A percentile compares a stretch with the other conserved stretches of the same genome.
Evolutionary conservation across 2,797 vertebrate species (phyloP).

Genomic region (Podarcis lilfordi): DNA sequence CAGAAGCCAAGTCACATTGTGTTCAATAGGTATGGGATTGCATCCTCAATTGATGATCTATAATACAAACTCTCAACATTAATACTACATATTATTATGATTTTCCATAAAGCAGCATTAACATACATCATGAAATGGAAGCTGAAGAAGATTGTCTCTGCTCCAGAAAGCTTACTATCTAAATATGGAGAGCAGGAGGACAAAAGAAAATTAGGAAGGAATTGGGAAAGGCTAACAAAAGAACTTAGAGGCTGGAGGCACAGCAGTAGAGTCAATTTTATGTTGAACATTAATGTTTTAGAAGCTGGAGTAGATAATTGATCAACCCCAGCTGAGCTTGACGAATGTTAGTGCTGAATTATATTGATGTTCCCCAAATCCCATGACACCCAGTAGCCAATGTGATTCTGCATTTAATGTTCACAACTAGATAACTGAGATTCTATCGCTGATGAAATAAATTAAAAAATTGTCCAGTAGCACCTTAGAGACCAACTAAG

Average conservation of each 20-base stretch:
- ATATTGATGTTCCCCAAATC: not conserved
- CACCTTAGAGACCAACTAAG: too few relatives aligned
- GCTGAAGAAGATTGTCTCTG: too few relatives aligned
- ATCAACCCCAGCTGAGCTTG: rapidly evolving
- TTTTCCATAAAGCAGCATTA: not conserved
- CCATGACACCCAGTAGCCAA: not conserved
- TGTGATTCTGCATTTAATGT: not conserved
- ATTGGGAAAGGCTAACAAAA: not conserved
- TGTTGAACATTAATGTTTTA: not conserved
- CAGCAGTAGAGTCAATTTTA: not conserved
- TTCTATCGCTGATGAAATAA: not conserved
- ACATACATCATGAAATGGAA: not conserved
- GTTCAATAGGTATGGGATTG: too few relatives aligned
- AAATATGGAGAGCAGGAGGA: not conserved
- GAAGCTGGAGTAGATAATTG: not conserved
- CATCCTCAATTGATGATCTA: not conserved
- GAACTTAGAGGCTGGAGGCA: not conserved
- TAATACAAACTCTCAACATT: not conserved
- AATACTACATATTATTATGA: not conserved
- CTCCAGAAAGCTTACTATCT: not conserved
- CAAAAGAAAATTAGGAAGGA: not conserved
- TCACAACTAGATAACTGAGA: not conserved
- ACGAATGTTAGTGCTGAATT: not conserved
- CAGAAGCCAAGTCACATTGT: too few relatives aligned
- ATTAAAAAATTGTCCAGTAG: too few relatives aligned